Base-by-base conservation (phyloP, 2,113 vertebrate genomes). In the Pycnonotus jocosus region DNA sequence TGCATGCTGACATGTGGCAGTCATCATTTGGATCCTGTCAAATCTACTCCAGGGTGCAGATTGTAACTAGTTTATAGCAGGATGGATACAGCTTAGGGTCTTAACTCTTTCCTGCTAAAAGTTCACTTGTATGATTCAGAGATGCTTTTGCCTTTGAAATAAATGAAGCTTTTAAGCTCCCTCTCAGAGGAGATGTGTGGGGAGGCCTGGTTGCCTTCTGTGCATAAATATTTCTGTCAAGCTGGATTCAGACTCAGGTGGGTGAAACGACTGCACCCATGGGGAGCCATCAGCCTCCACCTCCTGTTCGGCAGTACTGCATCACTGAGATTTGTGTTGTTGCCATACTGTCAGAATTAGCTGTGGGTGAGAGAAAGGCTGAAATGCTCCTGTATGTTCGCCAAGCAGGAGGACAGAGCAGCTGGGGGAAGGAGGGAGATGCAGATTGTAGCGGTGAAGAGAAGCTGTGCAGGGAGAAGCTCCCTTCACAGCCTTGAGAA, bases 181-280 rank as follows among this genome's bases (percentile, higher is more conserved):
- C 16, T 90, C 54, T 92, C 50, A 23, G 47, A 92, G 85, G 47
- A 90, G 85, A 79, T 15, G 3, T 35, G 50, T 5, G 5, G 58
- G 58, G 90, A 95, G 64, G 62, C 38, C 85, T 92, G 93, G 47
- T 93, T 94, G 90, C 79, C 74, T 95, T 88, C 71, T 76, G 79
- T 30, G 11, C 56, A 51, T 93, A 86, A 88, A 77, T 97, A 85
- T 54, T 77, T 91, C 86, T 90, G 79, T 94, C 84, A 93, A 90
- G 76, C 51, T 74, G 70, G 58, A 72, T 77, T 90, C 54, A 73
- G 50, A 70, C 64, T 93, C 84, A 85, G 89, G 70, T 81, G 81
- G 58, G 62, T 91, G 79, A 95, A 91, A 84, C 16, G 20, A 85
- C 86, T 88, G 88, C 0, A 0, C 60, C 87, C 84, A 54, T 85